Percentiles rank a stretch among this genome's conserved stretches.
Conservation (phyloP, 2,113 vertebrate species). For the Hippolais icterina region DNA sequence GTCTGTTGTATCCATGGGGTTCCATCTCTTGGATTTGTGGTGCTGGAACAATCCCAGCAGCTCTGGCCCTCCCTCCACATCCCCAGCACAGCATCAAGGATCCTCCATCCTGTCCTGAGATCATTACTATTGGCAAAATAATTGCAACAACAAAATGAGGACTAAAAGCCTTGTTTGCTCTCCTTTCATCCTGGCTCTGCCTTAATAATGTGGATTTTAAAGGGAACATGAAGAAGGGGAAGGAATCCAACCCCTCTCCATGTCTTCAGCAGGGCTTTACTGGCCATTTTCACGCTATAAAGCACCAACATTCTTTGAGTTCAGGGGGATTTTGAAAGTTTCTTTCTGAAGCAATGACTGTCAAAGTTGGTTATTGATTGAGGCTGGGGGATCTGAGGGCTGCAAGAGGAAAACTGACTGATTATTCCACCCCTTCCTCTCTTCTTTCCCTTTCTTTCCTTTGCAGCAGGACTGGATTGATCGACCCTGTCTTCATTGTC, state of each 20-base stretch:
- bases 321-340: slow-evolving; percentile 2
- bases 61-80: background rate
- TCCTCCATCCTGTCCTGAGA: background rate
- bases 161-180: slow-evolving; percentile 57
- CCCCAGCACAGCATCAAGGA: slow-evolving; percentile 1
- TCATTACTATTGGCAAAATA: slow-evolving; percentile 70
- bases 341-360: slow-evolving; percentile 50
- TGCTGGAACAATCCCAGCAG: background rate
- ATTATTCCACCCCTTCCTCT: slow-evolving; percentile 22
- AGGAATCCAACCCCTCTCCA: background rate
- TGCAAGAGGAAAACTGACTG: background rate
- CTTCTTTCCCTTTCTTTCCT: slow-evolving; percentile 31
- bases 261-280: background rate
- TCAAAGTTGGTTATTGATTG: slow-evolving; percentile 64
- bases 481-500: slow-evolving; percentile 59
- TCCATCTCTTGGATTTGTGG: background rate
- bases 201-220: background rate
- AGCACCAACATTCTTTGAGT: slow-evolving; percentile 8
- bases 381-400: slow-evolving; percentile 49
- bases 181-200: slow-evolving; percentile 39
- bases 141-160: slow-evolving; percentile 54
- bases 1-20: rapidly evolving
- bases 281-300: background rate
- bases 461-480: slow-evolving; percentile 41
- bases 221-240: background rate